A percentile compares a stretch with the other conserved stretches of the same genome.
These are phyloP conservation scores for Ophioninae sp. DNA, from an alignment of 2,888 invertebrate species.

Conservation along the genomic window DNA sequence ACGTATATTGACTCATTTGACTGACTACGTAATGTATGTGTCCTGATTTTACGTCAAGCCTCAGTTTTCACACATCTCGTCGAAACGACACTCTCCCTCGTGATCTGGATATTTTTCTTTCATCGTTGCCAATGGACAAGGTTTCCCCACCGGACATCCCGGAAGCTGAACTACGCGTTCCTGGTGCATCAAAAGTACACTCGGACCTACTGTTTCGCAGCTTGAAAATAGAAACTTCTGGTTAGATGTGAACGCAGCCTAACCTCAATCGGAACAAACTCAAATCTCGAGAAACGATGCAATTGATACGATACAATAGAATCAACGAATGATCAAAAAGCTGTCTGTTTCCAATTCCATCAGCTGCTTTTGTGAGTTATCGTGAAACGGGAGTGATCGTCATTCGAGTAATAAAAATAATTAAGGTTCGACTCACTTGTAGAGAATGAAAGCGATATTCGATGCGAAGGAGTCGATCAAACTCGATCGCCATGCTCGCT, in stretches of 20 bases:
- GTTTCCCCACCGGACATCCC: constrained; percentile 84
- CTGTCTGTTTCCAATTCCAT: too few relatives aligned
- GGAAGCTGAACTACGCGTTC: constrained; percentile 87
- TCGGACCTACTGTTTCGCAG: constrained; percentile 80
- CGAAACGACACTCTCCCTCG: constrained; percentile 86
- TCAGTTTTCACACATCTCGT: constrained; percentile 84
- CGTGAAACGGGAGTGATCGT: background rate
- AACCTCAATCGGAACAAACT: constrained; percentile 25
- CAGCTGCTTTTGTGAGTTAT: background rate
- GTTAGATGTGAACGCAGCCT: background rate
- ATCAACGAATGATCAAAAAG: too few relatives aligned
- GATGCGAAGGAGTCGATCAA: constrained; percentile 90
- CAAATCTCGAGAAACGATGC: background rate
- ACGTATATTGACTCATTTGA: background rate
- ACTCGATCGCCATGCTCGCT: constrained; percentile 82
- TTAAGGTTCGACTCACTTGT: constrained; percentile 81
- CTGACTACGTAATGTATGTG: background rate
- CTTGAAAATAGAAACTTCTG: constrained; percentile 78
- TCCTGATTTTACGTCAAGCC: background rate
- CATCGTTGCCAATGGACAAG: constrained; percentile 86
- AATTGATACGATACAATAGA: too few relatives aligned
- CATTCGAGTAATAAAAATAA: background rate
- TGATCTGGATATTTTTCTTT: constrained; percentile 84
- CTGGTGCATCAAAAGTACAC: constrained; percentile 88
- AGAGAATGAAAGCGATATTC: constrained; percentile 90